These are phyloP conservation scores for Graphium colonna DNA, from an alignment of 2,888 invertebrate species.

Conservation along the genomic window DNA sequence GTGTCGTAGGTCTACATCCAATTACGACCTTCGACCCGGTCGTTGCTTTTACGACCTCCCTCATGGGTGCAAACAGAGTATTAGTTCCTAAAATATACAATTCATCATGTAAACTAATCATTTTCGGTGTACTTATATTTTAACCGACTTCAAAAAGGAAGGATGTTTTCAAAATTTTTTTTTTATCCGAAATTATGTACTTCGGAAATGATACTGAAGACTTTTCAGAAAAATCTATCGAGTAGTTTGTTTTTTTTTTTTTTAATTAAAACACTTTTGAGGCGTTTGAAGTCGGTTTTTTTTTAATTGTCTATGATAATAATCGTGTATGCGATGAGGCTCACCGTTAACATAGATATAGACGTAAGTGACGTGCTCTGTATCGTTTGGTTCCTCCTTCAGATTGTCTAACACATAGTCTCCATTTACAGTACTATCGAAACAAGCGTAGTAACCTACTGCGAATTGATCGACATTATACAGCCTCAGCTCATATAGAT, in stretches of 20 bases:
- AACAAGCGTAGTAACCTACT: conserved; percentile 80
- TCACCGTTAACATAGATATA: conserved; percentile 73
- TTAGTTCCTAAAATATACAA: conserved; percentile 63
- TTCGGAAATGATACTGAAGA: too few species aligned
- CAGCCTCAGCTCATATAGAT: conserved; percentile 67
- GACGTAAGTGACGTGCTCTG: conserved; percentile 55
- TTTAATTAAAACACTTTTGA: too few species aligned
- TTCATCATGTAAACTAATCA: conserved; percentile 32
- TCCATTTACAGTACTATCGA: conserved; percentile 57
- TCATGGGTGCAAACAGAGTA: conserved; percentile 64
- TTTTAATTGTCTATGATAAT: too few species aligned
- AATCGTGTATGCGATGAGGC: conserved; percentile 27
- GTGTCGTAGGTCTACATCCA: conserved; percentile 71
- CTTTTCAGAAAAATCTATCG: too few species aligned
- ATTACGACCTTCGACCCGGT: conserved; percentile 50
- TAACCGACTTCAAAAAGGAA: too few species aligned
- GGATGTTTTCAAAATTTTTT: too few species aligned
- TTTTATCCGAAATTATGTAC: too few species aligned
- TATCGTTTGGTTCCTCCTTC: conserved; percentile 55
- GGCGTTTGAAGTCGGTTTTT: too few species aligned
- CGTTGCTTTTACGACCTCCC: conserved; percentile 52
- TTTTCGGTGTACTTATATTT: not conserved
- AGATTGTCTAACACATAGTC: conserved; percentile 46
- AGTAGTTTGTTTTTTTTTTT: too few species aligned
- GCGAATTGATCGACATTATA: conserved; percentile 61